Conservation (phyloP, 1,140 invertebrate genomes). For the Diabrotica undecimpunctata region DNA sequence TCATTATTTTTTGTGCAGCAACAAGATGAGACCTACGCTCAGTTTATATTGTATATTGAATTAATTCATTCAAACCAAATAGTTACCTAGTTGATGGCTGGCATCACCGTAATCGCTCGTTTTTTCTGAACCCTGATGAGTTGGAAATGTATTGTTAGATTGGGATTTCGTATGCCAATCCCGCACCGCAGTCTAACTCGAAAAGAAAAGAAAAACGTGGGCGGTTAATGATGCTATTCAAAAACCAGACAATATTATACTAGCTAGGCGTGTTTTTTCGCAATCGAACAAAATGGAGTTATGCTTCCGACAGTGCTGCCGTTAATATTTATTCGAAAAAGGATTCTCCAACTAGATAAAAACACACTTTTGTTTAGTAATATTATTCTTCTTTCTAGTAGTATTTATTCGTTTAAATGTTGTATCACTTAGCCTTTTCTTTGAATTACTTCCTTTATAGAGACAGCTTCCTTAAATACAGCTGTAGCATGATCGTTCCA, state of each 20-base stretch:
- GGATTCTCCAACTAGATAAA: too few relatives aligned
- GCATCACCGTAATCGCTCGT: background rate
- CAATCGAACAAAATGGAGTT: conserved; percentile 2
- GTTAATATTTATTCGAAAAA: background rate
- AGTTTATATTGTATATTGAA: background rate
- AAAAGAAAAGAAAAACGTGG: conserved; percentile 2
- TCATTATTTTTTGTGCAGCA: too few relatives aligned
- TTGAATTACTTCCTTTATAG: too few relatives aligned
- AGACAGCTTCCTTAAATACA: too few relatives aligned
- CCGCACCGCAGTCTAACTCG: conserved; percentile 1
- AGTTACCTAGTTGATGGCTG: background rate
- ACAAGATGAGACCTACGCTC: too few relatives aligned
- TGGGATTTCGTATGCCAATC: conserved; percentile 1
- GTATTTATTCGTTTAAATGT: too few relatives aligned
- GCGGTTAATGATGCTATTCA: conserved; percentile 2
- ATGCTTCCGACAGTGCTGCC: background rate
- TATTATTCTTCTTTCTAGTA: too few relatives aligned
- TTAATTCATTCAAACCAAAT: conserved; percentile 3
- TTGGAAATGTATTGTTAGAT: conserved; percentile 2
- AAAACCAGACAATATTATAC: conserved; percentile 2
- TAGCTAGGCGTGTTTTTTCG: background rate
- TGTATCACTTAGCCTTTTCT: too few relatives aligned
- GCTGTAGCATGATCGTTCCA: too few relatives aligned
- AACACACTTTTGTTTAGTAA: too few relatives aligned
- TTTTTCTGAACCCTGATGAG: background rate